Evolutionary conservation across 2,113 vertebrate species (phyloP).

Genomic region (Leptosomus discolor): DNA sequence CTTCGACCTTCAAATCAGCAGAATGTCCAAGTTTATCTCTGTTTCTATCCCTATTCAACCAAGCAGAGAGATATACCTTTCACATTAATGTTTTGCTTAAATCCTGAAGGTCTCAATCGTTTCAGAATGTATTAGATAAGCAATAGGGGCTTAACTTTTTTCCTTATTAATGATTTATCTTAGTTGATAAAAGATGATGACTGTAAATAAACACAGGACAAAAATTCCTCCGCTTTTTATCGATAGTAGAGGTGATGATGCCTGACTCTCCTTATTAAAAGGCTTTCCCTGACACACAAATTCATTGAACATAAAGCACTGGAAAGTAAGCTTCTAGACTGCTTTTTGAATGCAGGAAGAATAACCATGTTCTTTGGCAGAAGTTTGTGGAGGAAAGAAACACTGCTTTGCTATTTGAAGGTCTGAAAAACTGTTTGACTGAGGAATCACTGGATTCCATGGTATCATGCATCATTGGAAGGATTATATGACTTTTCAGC

Average conservation of each 20-base stretch:
- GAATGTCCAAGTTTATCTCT: neutral
- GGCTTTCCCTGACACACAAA: neutral
- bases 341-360: neutral
- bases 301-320: neutral
- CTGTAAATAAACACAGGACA: neutral
- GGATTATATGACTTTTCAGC: neutral
- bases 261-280: neutral
- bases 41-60: neutral
- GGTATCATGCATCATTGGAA: neutral
- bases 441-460: neutral
- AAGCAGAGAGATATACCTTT: neutral
- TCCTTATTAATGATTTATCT: neutral
- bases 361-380: neutral
- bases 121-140: neutral
- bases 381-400: fast-evolving
- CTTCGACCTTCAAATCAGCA: neutral
- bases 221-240: neutral
- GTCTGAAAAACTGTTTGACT: neutral
- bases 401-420: neutral
- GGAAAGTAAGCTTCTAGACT: neutral
- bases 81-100: neutral
- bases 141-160: neutral
- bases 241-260: neutral
- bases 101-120: neutral
- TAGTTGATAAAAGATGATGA: neutral